Evolutionary conservation across 2,113 vertebrate species (phyloP).

Genomic region (Oryzias melastigma): DNA sequence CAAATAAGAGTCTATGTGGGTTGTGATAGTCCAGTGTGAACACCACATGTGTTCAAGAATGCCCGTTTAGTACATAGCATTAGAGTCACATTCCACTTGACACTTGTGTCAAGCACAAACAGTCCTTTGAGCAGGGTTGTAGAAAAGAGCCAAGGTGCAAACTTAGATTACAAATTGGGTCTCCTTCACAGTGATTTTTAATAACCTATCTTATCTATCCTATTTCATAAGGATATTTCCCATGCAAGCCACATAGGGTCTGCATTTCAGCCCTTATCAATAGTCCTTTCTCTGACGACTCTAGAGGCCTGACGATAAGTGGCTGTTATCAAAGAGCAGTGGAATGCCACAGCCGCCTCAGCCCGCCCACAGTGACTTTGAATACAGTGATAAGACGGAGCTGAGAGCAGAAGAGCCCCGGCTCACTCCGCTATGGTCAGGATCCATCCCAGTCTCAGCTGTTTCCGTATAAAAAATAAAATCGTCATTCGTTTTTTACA

Average conservation of each 20-base stretch:
- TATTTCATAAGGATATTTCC: slow-evolving; percentile 55
- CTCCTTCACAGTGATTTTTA: slow-evolving; percentile 57
- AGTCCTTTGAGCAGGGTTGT: slow-evolving; percentile 37
- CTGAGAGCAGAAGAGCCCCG: slow-evolving; percentile 46
- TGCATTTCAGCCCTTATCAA: slow-evolving; percentile 68
- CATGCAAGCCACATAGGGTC: slow-evolving; percentile 64
- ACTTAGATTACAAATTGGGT: slow-evolving; percentile 49
- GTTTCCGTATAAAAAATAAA: slow-evolving; percentile 15
- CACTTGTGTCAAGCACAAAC: slow-evolving; percentile 49
- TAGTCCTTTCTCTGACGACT: slow-evolving; percentile 63
- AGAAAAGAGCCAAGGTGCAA: slow-evolving; percentile 6
- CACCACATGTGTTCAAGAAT: no score
- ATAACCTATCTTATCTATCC: slow-evolving; percentile 66
- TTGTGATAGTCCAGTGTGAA: no score
- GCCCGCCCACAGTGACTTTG: slow-evolving; percentile 69
- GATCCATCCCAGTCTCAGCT: slow-evolving; percentile 39
- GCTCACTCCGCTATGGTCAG: slow-evolving; percentile 36
- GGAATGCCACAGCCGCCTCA: slow-evolving; percentile 53
- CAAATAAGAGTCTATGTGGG: no score
- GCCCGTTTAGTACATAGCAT: not conserved
- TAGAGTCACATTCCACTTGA: slow-evolving; percentile 33
- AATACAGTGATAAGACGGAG: slow-evolving; percentile 57
- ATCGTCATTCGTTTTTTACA: slow-evolving; percentile 30
- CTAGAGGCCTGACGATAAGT: slow-evolving; percentile 64
- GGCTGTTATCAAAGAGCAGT: slow-evolving; percentile 65